These are phyloP conservation scores for Pseudolaguvia tuberculata DNA, from an alignment of 2,113 vertebrate genomes.

Conservation along the genomic window DNA sequence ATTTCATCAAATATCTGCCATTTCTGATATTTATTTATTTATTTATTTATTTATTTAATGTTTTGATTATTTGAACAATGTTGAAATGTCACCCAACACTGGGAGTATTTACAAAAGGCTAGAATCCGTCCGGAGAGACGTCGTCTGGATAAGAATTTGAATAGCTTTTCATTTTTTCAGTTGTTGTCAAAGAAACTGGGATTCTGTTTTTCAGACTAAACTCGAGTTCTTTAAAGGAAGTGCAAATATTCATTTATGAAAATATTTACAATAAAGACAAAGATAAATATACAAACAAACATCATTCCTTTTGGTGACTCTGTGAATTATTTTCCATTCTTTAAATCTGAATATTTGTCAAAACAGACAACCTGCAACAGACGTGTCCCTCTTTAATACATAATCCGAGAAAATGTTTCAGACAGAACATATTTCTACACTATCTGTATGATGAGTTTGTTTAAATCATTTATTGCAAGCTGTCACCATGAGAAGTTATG, in stretches of 20 bases:
- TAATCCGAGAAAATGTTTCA: background rate
- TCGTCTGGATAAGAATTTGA: background rate
- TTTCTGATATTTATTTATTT: background rate
- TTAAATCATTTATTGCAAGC: slow-evolving; percentile 20
- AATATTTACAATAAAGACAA: too few species aligned
- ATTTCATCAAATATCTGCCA: background rate
- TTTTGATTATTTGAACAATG: background rate
- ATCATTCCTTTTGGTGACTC: too few species aligned
- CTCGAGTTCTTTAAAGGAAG: too few species aligned
- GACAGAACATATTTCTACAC: background rate
- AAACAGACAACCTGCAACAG: background rate
- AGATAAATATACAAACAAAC: too few species aligned
- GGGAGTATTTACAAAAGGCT: background rate
- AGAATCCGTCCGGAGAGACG: background rate
- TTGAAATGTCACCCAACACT: background rate
- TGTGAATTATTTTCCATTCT: background rate
- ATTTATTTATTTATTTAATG: background rate
- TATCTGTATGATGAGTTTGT: background rate
- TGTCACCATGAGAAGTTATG: slow-evolving; percentile 30
- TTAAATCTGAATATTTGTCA: background rate
- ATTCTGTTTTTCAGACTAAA: too few species aligned
- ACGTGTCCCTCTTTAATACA: background rate
- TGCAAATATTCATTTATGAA: too few species aligned
- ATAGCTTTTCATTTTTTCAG: too few species aligned
- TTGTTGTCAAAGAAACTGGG: too few species aligned